Evolutionary conservation across 1,140 invertebrate genomes (phyloP).

Genomic region (Papilio polytes): DNA sequence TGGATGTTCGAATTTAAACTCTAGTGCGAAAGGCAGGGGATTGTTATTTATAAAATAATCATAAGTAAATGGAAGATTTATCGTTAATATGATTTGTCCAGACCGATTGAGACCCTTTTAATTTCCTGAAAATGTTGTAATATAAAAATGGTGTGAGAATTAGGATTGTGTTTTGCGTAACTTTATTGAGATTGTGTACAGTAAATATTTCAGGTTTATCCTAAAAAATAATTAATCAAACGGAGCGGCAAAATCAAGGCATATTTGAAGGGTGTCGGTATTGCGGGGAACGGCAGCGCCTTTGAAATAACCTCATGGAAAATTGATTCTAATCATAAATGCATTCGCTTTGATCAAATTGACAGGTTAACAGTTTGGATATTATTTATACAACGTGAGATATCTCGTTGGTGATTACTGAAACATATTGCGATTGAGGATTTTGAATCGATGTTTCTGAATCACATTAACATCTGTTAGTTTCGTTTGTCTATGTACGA

Average conservation of each 20-base stretch:
- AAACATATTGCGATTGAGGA: neutral
- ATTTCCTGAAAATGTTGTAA: too few relatives aligned
- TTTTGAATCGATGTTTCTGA: neutral
- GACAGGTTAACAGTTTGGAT: neutral
- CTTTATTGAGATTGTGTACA: neutral
- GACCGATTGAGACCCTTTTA: too few relatives aligned
- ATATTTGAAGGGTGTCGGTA: neutral
- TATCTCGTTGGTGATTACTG: neutral
- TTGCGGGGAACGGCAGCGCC: neutral
- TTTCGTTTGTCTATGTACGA: neutral
- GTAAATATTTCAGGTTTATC: too few relatives aligned
- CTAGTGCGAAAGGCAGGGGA: neutral
- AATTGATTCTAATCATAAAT: constrained; percentile 8
- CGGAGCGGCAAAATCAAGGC: neutral
- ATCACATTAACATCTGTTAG: neutral
- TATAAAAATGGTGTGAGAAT: too few relatives aligned
- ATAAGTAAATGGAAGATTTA: too few relatives aligned
- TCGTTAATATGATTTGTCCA: too few relatives aligned
- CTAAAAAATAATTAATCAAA: neutral
- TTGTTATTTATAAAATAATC: neutral
- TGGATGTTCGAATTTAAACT: neutral
- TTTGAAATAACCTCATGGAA: neutral
- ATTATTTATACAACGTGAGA: neutral
- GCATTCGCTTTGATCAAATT: constrained; percentile 7
- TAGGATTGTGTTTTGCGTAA: neutral